These are phyloP conservation scores for Apeltes quadracus DNA, from an alignment of 2,113 vertebrate genomes.

Conservation along the genomic window DNA sequence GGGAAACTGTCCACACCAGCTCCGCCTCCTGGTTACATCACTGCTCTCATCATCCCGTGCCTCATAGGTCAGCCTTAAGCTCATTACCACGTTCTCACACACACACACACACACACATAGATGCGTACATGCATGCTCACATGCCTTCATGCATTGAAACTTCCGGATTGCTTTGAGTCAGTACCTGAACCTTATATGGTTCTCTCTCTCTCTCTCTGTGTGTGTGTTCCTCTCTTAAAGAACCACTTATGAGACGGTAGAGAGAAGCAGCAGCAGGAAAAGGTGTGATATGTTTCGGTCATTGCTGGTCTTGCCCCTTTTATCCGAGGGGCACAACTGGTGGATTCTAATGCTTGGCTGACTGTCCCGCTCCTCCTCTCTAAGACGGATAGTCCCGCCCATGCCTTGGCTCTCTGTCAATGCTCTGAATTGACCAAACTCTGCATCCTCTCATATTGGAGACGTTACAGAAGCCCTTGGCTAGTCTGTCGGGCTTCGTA, in stretches of 20 bases:
- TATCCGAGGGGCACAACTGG: constrained; percentile 51
- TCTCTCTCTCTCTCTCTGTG: background rate
- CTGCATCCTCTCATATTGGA: background rate
- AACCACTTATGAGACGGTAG: constrained; percentile 3
- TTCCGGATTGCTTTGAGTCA: constrained; percentile 21
- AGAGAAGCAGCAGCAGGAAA: constrained; percentile 28
- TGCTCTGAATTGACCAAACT: constrained; percentile 12
- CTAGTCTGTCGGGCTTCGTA: constrained; percentile 6
- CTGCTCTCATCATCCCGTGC: constrained; percentile 32
- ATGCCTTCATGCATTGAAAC: constrained; percentile 15
- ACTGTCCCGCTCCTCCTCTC: constrained; percentile 42
- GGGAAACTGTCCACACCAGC: constrained; percentile 51
- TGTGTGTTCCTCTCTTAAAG: constrained; percentile 1
- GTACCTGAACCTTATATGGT: constrained; percentile 2
- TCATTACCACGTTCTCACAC: constrained; percentile 33
- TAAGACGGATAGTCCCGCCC: constrained; percentile 53
- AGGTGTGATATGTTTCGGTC: constrained; percentile 42
- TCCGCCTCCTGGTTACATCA: constrained; percentile 60
- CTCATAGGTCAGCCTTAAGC: constrained; percentile 40
- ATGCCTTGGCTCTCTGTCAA: constrained; percentile 39
- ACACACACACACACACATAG: too few species aligned
- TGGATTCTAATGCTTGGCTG: constrained; percentile 39
- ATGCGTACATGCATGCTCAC: background rate
- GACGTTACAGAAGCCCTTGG: background rate
- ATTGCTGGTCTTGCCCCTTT: constrained; percentile 46